These are phyloP conservation scores for Selene dorsalis DNA, from an alignment of 2,797 vertebrate genomes.

Conservation along the genomic window DNA sequence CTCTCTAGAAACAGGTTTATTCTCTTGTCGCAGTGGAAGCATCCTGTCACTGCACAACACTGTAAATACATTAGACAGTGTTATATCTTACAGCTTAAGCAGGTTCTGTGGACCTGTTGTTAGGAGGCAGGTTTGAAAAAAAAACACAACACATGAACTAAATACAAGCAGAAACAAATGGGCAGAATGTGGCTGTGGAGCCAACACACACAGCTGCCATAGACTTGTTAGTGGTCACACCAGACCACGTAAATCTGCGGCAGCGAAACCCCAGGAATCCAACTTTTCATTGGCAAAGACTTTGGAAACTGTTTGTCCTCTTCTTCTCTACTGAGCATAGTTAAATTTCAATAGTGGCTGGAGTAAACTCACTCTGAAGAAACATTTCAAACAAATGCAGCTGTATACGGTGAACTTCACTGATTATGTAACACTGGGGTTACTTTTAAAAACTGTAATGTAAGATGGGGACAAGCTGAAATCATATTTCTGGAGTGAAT, in stretches of 20 bases:
- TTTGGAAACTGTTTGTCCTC: not conserved
- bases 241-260: too few relatives aligned
- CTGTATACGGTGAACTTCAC: not conserved
- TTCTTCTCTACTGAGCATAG: not conserved
- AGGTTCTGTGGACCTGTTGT: too few relatives aligned
- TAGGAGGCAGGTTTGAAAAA: not conserved
- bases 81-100: too few relatives aligned
- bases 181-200: not conserved
- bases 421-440: not conserved
- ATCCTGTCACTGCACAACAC: too few relatives aligned
- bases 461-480: not conserved
- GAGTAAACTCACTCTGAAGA: not conserved
- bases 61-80: too few relatives aligned
- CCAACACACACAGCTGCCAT: not conserved
- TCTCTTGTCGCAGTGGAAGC: too few relatives aligned
- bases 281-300: too few relatives aligned
- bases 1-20: too few relatives aligned
- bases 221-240: not conserved
- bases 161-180: not conserved
- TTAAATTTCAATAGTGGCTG: not conserved
- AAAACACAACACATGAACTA: not conserved
- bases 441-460: not conserved
- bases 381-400: not conserved
- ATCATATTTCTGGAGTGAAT: not conserved
- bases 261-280: not conserved